These are phyloP conservation scores for Epinotia nisella DNA, from an alignment of 2,888 invertebrate genomes.

Conservation along the genomic window DNA sequence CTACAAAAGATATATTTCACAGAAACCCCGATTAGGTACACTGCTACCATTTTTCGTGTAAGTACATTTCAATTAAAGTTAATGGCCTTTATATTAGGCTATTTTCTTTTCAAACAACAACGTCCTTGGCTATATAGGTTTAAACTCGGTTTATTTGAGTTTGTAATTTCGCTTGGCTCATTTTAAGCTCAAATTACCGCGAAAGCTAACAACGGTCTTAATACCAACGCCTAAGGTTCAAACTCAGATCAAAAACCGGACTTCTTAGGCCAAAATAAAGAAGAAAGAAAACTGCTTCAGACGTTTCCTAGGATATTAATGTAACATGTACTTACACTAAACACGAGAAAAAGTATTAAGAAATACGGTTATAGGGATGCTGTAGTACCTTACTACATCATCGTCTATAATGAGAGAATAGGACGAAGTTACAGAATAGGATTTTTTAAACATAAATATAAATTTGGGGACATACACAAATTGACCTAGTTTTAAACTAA, in stretches of 20 bases:
- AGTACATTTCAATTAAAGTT: constrained; percentile 25
- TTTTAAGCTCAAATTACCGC: constrained; percentile 4
- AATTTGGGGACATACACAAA: too few relatives aligned
- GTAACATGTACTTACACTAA: not conserved
- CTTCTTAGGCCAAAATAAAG: not conserved
- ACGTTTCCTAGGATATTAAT: constrained; percentile 22
- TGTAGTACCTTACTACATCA: too few relatives aligned
- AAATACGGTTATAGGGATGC: too few relatives aligned
- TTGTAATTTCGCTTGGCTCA: constrained; percentile 23
- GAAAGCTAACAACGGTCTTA: constrained; percentile 22
- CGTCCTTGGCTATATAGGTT: constrained; percentile 22
- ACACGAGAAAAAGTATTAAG: too few relatives aligned
- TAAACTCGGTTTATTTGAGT: constrained; percentile 25
- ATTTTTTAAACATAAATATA: too few relatives aligned
- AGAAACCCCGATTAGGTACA: not conserved
- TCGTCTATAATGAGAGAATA: too few relatives aligned
- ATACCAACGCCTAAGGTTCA: not conserved
- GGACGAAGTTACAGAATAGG: too few relatives aligned
- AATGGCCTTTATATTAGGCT: constrained; percentile 27
- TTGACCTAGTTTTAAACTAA: too few relatives aligned
- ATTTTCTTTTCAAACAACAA: constrained; percentile 28
- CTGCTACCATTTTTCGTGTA: not conserved
- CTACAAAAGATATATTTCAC: not conserved
- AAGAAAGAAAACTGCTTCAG: constrained; percentile 12
- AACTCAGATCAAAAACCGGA: not conserved